A percentile compares a stretch with the other conserved stretches of the same genome.
Conservation (phyloP, 2,797 vertebrate genomes). For the Aphelocoma californica region DNA sequence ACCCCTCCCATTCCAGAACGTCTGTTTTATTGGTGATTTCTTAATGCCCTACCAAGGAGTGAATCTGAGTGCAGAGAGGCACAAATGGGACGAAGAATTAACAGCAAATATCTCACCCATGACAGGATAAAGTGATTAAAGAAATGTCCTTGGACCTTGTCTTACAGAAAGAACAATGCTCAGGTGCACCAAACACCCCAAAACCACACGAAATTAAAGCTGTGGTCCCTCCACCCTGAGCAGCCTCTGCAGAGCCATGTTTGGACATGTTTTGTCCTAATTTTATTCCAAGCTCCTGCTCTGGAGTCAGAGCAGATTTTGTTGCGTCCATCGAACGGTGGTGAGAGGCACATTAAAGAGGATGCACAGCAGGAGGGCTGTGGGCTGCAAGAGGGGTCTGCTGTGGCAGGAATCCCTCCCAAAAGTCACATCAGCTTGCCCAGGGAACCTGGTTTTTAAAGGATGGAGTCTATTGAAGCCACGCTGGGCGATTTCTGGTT, state of each 20-base stretch:
- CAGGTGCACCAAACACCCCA: neutral
- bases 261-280: neutral
- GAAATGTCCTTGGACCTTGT: neutral
- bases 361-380: neutral
- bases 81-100: neutral
- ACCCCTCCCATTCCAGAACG: neutral
- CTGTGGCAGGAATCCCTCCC: neutral
- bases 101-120: neutral
- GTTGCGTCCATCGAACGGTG: rapidly evolving
- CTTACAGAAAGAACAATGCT: neutral
- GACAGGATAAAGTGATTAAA: neutral
- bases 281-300: neutral
- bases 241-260: neutral
- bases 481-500: neutral
- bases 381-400: neutral
- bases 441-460: neutral
- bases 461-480: neutral
- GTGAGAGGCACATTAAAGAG: neutral
- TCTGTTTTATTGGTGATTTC: neutral
- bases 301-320: neutral
- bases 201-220: neutral
- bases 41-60: neutral
- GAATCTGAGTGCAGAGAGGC: neutral
- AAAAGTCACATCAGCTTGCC: neutral
- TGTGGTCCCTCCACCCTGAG: neutral